Evolutionary conservation across 2,113 vertebrate species (phyloP).

Genomic region (Pyxicephalus adspersus): DNA sequence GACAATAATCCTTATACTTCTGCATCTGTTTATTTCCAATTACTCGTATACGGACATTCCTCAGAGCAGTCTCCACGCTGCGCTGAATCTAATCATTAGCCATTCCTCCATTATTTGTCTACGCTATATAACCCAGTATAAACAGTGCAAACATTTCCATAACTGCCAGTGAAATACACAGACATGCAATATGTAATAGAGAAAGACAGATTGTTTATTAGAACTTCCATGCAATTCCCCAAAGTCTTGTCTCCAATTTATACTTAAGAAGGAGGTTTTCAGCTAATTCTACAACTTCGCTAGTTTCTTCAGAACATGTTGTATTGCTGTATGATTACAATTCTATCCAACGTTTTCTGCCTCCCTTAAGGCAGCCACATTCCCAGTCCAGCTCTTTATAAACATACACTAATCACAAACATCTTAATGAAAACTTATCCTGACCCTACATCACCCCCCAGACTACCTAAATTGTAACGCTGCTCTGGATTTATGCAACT

Average conservation of each 20-base stretch:
- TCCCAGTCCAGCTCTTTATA: neutral
- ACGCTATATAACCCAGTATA: neutral
- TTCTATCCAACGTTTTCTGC: neutral
- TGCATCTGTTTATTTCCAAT: conserved; percentile 5
- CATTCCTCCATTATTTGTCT: neutral
- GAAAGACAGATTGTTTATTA: conserved; percentile 19
- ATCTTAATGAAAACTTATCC: conserved; percentile 19
- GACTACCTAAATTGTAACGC: neutral
- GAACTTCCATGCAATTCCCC: conserved; percentile 7
- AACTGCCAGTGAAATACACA: conserved; percentile 19
- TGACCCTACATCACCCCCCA: conserved; percentile 28
- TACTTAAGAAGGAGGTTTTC: conserved; percentile 10
- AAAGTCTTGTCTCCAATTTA: conserved; percentile 15
- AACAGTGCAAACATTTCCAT: conserved; percentile 17
- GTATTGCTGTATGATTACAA: conserved; percentile 12
- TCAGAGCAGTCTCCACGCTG: neutral
- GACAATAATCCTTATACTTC: neutral
- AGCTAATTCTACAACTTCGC: conserved; percentile 7
- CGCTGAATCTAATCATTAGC: conserved; percentile 10
- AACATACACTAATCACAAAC: conserved; percentile 37
- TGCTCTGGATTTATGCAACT: neutral
- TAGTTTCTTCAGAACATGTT: conserved; percentile 11
- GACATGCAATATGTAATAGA: conserved; percentile 24
- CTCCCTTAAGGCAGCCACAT: conserved; percentile 8
- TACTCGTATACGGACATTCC: conserved; percentile 1